A percentile compares a stretch with the other conserved stretches of the same genome.
phyloP scores from a whole-genome alignment of 1,140 invertebrate species.

The Magallana gigas region DNA sequence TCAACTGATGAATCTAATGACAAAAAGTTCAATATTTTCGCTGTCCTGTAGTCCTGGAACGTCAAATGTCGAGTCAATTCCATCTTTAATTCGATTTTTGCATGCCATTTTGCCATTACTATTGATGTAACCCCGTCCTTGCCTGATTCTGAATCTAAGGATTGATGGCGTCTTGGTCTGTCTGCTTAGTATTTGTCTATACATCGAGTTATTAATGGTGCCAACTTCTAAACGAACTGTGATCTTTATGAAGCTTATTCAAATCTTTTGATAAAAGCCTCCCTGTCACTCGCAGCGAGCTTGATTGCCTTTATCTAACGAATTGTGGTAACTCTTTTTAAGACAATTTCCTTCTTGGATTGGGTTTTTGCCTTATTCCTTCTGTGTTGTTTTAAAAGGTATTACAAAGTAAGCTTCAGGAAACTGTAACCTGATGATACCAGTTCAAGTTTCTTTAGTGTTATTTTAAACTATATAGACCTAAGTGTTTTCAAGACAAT shows the following conservation, averaged over 20 bases:
- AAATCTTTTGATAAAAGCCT: conserved; percentile 31
- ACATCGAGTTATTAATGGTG: conserved; percentile 24
- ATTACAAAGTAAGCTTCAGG: no score
- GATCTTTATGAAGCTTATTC: conserved; percentile 34
- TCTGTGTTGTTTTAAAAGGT: not conserved
- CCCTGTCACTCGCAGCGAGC: not conserved
- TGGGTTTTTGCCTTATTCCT: not conserved
- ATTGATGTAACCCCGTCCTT: conserved; percentile 20
- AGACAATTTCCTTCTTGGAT: not conserved
- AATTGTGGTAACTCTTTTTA: not conserved
- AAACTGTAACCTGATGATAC: no score
- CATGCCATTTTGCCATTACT: conserved; percentile 24
- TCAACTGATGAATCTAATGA: conserved; percentile 20
- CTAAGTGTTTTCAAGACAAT: no score
- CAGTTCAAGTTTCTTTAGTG: no score
- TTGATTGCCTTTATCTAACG: not conserved
- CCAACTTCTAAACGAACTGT: conserved; percentile 14
- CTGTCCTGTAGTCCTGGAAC: conserved; percentile 19
- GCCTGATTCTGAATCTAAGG: not conserved
- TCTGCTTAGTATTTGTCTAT: not conserved
- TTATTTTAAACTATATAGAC: no score
- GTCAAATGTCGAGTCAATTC: conserved; percentile 33
- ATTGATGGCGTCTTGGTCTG: conserved; percentile 22
- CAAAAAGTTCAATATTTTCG: conserved; percentile 28
- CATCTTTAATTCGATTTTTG: conserved; percentile 37